Percentiles rank a stretch among this genome's conserved stretches.
Evolutionary conservation across 2,113 vertebrate species (phyloP).

Genomic region (Phycodurus eques): DNA sequence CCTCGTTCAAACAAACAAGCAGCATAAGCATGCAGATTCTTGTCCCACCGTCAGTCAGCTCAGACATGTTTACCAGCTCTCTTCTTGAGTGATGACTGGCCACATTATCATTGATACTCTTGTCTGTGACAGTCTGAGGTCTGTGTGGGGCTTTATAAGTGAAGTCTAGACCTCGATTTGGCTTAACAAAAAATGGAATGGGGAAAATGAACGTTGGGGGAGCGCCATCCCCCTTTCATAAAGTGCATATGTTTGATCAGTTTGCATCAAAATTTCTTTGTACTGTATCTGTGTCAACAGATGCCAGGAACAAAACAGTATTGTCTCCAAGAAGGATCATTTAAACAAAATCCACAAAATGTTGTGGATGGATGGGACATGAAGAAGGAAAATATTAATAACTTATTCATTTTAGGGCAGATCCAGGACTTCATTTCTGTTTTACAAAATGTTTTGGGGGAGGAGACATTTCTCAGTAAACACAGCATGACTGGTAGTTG

Average conservation of each 20-base stretch:
- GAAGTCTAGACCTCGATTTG: slow-evolving; percentile 88
- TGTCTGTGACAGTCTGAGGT: slow-evolving; percentile 84
- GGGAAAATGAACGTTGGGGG: slow-evolving; percentile 73
- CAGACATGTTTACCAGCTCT: slow-evolving; percentile 86
- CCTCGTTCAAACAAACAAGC: slow-evolving; percentile 92
- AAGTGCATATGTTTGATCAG: slow-evolving; percentile 25
- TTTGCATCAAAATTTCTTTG: slow-evolving; percentile 20
- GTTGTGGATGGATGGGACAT: too few relatives aligned
- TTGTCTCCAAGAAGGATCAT: neutral
- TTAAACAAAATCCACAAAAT: too few relatives aligned
- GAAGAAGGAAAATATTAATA: too few relatives aligned
- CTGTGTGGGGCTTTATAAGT: slow-evolving; percentile 82
- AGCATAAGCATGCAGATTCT: slow-evolving; percentile 76
- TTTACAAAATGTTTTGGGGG: too few relatives aligned
- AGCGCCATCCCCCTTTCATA: slow-evolving; percentile 9
- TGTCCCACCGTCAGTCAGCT: slow-evolving; percentile 72
- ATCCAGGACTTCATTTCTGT: too few relatives aligned
- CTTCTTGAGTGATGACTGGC: slow-evolving; percentile 84
- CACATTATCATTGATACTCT: slow-evolving; percentile 88
- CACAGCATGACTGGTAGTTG: too few relatives aligned
- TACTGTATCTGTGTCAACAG: slow-evolving; percentile 11
- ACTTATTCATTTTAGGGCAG: too few relatives aligned
- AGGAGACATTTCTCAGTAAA: too few relatives aligned
- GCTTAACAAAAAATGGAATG: slow-evolving; percentile 68
- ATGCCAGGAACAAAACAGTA: neutral